A percentile compares a stretch with the other conserved stretches of the same genome.
These are phyloP conservation scores for Parasteatoda tepidariorum DNA, from an alignment of 1,140 invertebrate genomes.

Conservation along the genomic window DNA sequence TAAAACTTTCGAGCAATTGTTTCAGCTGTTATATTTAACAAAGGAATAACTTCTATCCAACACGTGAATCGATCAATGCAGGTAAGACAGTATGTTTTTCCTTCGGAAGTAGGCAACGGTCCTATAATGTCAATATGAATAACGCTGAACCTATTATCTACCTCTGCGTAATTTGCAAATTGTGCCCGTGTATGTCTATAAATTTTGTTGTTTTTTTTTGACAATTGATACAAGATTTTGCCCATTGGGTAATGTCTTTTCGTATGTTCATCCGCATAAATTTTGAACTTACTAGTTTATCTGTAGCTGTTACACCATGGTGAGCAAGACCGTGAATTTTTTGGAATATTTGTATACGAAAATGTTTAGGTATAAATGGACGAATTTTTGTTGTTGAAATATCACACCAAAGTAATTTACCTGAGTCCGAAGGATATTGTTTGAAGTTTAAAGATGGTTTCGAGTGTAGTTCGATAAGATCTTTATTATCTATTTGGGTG, in stretches of 20 bases:
- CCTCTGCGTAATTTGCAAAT: not conserved
- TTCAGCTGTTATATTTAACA: not conserved
- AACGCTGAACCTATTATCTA: not conserved
- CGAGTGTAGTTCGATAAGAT: not conserved
- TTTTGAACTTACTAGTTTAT: not conserved
- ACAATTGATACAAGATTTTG: not conserved
- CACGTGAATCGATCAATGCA: not conserved
- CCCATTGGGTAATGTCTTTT: not conserved
- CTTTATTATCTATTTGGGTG: not conserved
- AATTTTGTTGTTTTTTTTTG: not conserved
- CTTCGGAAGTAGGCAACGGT: not conserved
- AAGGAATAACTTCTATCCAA: not conserved
- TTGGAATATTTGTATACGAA: not conserved
- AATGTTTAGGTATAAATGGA: not conserved
- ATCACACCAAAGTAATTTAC: slow-evolving; percentile 1
- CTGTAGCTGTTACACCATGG: slow-evolving; percentile 22
- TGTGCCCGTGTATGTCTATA: not conserved
- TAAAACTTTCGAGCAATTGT: not conserved
- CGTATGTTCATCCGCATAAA: slow-evolving; percentile 1
- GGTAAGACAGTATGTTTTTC: not conserved
- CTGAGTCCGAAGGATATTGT: not conserved
- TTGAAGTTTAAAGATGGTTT: not conserved
- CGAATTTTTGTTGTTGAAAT: slow-evolving; percentile 6
- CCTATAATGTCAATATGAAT: not conserved
- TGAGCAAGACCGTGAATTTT: not conserved